phyloP scores from a whole-genome alignment of 2,113 vertebrate species.

The Planiliza haematocheilus region DNA sequence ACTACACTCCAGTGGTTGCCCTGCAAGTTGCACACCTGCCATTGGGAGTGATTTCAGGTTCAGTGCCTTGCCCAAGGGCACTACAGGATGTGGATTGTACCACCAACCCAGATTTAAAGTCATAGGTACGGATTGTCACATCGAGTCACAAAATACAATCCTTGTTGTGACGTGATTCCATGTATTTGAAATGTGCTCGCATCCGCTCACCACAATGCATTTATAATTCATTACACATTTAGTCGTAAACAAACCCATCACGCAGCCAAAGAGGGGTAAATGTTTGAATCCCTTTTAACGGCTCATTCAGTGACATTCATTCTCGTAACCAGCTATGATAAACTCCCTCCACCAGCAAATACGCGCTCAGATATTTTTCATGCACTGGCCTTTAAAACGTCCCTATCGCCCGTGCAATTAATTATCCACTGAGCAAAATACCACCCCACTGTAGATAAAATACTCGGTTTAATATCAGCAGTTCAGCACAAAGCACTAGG shows the following conservation, averaged over 20 bases:
- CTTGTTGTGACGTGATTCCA: no score
- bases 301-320: slow-evolving; percentile 24
- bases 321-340: slow-evolving; percentile 23
- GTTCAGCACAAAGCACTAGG: slow-evolving; percentile 12
- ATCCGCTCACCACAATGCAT: slow-evolving; percentile 1
- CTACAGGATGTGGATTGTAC: no score
- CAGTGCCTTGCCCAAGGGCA: no score
- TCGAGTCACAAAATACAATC: no score
- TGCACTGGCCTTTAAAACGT: slow-evolving; percentile 4
- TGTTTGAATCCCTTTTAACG: slow-evolving; percentile 32
- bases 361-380: slow-evolving; percentile 8
- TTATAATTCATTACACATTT: slow-evolving; percentile 13
- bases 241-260: slow-evolving; percentile 45
- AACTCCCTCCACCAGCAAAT: slow-evolving; percentile 16
- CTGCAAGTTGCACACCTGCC: no score
- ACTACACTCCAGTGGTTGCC: no score
- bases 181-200: background rate
- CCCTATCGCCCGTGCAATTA: slow-evolving; percentile 21
- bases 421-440: slow-evolving; percentile 32
- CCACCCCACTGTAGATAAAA: slow-evolving; percentile 29
- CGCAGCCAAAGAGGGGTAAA: slow-evolving; percentile 34
- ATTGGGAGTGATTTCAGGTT: no score
- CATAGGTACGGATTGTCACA: no score
- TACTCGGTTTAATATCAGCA: slow-evolving; percentile 26
- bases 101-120: no score